Base-by-base conservation (phyloP, 2,888 invertebrate genomes). In the Heliconius ismenius region DNA sequence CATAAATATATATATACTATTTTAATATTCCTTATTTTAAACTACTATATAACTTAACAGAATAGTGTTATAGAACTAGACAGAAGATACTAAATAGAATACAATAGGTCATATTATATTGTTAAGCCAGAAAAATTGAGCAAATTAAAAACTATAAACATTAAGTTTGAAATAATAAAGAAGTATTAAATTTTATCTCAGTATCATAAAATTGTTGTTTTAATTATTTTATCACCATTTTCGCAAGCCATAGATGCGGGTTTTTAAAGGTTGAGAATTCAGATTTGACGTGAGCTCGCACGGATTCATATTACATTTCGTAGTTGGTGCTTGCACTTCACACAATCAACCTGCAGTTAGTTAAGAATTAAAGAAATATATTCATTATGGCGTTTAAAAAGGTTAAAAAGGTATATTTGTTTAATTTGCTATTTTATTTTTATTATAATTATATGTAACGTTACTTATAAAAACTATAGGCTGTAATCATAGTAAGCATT, bases 181-280 rank as follows among this genome's bases (percentile, higher is more conserved):
- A 62, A 73, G 64, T 60, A 70, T 36, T 13, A 18, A 75, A 73
- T 64, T 49, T 60, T 69, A 73, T 76, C 73, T 65, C 36, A n/a
- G 65, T 26, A 54, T 67, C 72, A 72, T 65, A 78, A 58, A 70
- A 74, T 76, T 64, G 63, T 21, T 26, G 54, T 73, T 78, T 76
- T 76, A 78, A 78, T 76, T 62, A 62, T 65, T 74, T 70, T 54
- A 76, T 75, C 73, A 24, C 64, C 72, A 49, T 75, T 73, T 76
- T 49, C 58, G 74, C 39, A 68, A 62, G 36, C 67, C 54, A 39
- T 58, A 28, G 18, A 73, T 76, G 65, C 65, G 74, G 70, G 58
- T 76, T 74, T 54, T 62, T 62, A 74, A 78, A 76, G 32, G 62
- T 72, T 32, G 28, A 43, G 26, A 76, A 54, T 68, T 32, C 24